Evolutionary conservation across 2,113 vertebrate genomes (phyloP).

Genomic region (Corynorhinus townsendii): DNA sequence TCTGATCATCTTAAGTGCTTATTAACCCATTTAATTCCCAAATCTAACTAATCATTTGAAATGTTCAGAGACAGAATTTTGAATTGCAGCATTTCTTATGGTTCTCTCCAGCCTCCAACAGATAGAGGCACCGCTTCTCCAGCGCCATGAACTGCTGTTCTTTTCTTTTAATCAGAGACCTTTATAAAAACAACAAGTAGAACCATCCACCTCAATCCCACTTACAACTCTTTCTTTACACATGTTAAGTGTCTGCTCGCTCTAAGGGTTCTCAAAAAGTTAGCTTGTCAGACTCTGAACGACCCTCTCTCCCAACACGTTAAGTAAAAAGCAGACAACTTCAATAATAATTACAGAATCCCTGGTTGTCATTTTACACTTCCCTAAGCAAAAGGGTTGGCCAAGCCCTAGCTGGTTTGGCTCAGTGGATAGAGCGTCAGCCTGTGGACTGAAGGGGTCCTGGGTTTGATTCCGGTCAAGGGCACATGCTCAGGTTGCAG

Average conservation of each 20-base stretch:
- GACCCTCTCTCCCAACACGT: background rate
- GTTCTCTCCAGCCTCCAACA: background rate
- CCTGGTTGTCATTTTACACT: conserved; percentile 45
- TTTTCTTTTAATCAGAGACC: background rate
- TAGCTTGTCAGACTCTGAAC: background rate
- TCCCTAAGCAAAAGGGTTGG: conserved; percentile 43
- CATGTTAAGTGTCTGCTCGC: background rate
- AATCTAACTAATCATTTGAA: background rate
- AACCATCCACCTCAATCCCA: background rate
- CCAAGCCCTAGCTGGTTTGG: background rate
- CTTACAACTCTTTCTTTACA: background rate
- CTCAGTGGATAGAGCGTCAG: no score
- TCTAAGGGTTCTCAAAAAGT: background rate
- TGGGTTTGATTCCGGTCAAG: no score
- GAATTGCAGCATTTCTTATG: background rate
- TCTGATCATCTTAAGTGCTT: conserved; percentile 4
- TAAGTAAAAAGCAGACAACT: conserved; percentile 23
- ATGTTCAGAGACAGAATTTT: background rate
- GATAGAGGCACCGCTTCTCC: background rate
- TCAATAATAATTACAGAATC: conserved; percentile 19
- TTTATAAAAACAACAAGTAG: background rate
- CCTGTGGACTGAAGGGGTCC: no score
- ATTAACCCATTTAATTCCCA: conserved; percentile 25
- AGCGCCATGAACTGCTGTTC: background rate
- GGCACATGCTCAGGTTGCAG: no score